A percentile compares a stretch with the other conserved stretches of the same genome.
These are phyloP conservation scores for Psylliodes chrysocephalus DNA, from an alignment of 2,888 invertebrate genomes.

Conservation along the genomic window DNA sequence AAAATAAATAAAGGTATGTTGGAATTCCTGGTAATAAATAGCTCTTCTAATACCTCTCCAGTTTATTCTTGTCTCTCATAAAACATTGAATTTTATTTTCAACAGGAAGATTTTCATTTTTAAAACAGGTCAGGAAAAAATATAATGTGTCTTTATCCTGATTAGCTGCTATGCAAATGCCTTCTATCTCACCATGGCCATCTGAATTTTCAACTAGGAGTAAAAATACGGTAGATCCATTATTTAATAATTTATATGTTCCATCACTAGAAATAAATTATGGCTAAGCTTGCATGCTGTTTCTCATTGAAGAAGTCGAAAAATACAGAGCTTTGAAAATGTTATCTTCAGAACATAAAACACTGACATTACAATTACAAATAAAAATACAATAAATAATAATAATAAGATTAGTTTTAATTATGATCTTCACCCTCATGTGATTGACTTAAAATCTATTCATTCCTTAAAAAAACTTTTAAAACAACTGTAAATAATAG, in stretches of 20 bases:
- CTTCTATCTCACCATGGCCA: neutral
- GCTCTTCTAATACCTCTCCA: neutral
- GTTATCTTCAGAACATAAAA: neutral
- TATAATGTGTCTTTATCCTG: neutral
- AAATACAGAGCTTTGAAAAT: neutral
- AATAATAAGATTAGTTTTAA: neutral
- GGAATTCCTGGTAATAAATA: neutral
- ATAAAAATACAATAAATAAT: neutral
- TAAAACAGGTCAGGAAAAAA: neutral
- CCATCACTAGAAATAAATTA: neutral
- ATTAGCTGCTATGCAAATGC: neutral
- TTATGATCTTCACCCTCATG: neutral
- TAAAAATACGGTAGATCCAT: neutral
- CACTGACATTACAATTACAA: neutral
- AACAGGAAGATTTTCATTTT: no score
- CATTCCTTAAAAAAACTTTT: no score
- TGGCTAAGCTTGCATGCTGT: neutral
- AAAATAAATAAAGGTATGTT: neutral
- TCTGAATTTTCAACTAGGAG: neutral
- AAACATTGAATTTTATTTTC: constrained; percentile 1
- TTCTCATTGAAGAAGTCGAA: constrained; percentile 1
- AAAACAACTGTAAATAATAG: no score
- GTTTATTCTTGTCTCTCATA: neutral
- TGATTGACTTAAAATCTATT: no score
- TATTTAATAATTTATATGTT: neutral